Base-by-base conservation (phyloP, 2,113 vertebrate species). In the Nannobrachium achirus region DNA sequence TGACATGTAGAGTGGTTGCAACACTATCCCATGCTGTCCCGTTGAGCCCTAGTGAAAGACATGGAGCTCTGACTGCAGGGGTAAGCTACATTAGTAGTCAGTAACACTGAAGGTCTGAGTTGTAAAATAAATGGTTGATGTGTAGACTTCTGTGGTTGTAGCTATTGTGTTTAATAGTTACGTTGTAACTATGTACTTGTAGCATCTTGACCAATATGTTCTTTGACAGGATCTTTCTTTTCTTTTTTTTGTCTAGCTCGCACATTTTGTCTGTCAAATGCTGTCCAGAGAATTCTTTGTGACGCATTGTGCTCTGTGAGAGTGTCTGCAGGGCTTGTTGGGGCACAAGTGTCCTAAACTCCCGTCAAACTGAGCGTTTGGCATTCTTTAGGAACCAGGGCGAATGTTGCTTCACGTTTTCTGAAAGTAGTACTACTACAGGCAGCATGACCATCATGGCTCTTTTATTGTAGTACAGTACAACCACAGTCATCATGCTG, bases 1-100 rank as follows among this genome's bases (percentile, higher is more conserved):
- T 83, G 72, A 86, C 69, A 78, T 69, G 33, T 71, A 66, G 50
- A 76, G 71, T 51, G 86, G 71, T 89, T 91, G 87, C 84, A 87
- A 84, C 83, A 89, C 79, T 79, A 76, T 70, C 74, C 81, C 61
- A 73, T 83, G 42, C 67, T 64, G 52, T 79, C 71, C 75, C 40
- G 44, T 65, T 86, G 33, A 77, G 72, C 63, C 49, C 39, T 18
- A 45, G 45, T 60, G 74, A 50, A n/a, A 18, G 44, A 46, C 10
- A 46, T 46, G 4, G 25, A 56, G 19, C 7, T 56, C 15, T n/a
- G n/a, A n/a, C n/a, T 56, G 25, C 53, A 56, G 19, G 14, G 44
- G 19, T 7, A 56, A 33, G 25, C 25, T 33, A 33, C 25, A 33
- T 33, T 33, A 33, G 25, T 33, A 33, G 25, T 33, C 25, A n/a